Conservation (phyloP, 2,797 vertebrate species). For the Hippocampus kuda region DNA sequence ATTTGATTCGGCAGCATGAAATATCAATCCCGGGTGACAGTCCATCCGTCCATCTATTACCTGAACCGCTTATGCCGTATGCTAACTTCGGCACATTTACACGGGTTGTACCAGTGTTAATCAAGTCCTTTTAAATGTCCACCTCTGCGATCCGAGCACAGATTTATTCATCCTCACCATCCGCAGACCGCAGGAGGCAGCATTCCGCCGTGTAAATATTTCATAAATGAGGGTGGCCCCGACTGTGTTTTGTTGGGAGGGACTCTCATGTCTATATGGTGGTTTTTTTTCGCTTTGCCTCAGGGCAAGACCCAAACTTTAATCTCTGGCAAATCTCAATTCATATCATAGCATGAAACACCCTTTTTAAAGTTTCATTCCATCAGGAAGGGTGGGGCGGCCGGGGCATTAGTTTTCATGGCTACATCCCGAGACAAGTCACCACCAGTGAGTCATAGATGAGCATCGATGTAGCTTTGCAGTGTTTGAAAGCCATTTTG, state of each 20-base stretch:
- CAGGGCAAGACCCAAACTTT: not conserved
- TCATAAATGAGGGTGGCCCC: not conserved
- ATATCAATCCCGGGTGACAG: too few species aligned
- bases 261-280: not conserved
- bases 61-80: too few species aligned
- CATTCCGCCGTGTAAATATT: constrained; percentile 6
- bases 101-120: too few species aligned
- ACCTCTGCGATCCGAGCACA: not conserved
- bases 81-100: too few species aligned
- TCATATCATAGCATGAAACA: not conserved
- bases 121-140: not conserved
- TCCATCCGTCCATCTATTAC: too few species aligned
- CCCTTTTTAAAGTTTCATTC: not conserved
- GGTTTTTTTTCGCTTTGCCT: not conserved
- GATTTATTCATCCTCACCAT: not conserved
- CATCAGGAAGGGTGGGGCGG: not conserved
- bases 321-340: not conserved
- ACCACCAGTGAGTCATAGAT: constrained; percentile 18
- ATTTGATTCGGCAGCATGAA: too few species aligned
- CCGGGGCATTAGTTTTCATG: constrained; percentile 18
- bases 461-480: constrained; percentile 33
- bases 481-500: constrained; percentile 30
- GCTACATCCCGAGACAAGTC: constrained; percentile 23
- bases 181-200: not conserved
- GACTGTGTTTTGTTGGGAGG: not conserved